A percentile compares a stretch with the other conserved stretches of the same genome.
phyloP scores from a whole-genome alignment of 2,797 vertebrate species.

The Hemibagrus guttatus region DNA sequence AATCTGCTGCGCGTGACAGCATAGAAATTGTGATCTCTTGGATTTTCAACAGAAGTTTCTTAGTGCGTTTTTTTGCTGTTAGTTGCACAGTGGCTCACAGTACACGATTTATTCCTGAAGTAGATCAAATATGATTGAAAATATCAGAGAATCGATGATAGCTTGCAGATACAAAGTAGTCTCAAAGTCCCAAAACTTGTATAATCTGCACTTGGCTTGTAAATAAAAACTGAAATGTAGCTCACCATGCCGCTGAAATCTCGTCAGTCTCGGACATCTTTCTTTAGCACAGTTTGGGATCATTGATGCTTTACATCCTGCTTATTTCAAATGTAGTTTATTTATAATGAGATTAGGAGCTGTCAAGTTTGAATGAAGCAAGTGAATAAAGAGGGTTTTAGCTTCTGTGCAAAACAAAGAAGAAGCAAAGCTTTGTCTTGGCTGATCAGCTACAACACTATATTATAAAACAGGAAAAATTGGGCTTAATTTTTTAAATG shows the following conservation, averaged over 20 bases:
- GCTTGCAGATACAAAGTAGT: no score
- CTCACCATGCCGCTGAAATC: background rate
- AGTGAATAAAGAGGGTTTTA: no score
- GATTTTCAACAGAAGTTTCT: background rate
- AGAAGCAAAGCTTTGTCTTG: background rate
- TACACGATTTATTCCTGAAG: background rate
- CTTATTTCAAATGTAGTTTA: no score
- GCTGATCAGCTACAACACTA: background rate
- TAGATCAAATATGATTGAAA: background rate
- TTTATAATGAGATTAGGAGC: no score
- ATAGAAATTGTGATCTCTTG: no score
- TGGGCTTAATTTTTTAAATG: background rate
- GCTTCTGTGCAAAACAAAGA: background rate
- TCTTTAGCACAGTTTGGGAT: background rate
- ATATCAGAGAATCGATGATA: background rate
- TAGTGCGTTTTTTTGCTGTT: background rate
- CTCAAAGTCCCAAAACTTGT: no score
- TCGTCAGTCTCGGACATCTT: background rate
- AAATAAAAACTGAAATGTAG: background rate
- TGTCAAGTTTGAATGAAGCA: no score
- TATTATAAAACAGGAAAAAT: background rate
- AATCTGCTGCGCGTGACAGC: no score
- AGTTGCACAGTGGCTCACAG: background rate
- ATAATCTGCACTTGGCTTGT: no score
- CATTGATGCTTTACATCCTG: background rate